Evolutionary conservation across 1,140 invertebrate genomes (phyloP), one percentile per base, ranked within the genome.

Genomic region (Belonocnema kinseyi): DNA sequence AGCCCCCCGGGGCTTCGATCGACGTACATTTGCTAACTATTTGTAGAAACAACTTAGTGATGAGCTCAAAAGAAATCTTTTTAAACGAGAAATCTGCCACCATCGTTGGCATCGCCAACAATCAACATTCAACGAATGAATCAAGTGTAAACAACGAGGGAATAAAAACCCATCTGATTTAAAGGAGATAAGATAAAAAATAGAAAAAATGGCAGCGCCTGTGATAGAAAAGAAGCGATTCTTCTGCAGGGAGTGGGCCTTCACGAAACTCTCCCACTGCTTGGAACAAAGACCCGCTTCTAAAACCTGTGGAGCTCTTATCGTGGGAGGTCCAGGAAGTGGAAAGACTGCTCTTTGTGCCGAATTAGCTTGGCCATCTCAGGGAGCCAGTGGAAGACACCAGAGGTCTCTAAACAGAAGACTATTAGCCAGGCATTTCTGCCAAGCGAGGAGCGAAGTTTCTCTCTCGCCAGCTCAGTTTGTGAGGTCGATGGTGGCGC

Each of bases 181-280:
- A 82, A 80, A 77, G 72, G 26, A 81, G 75, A 73, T 78, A 50
- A 73, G 40, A 73, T 17, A 53, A 66, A 83, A 79, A 17, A 56
- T 50, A 72, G 21, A 19, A 75, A 88, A 84, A 50, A 92, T 92
- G 91, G 90, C 90, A 10, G 91, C 91, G 17, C 91, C 91, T 73
- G 90, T 92, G 73, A 92, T 92, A 79, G 93, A 93, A 80, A 93
- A 92, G 85, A 95, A 95, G 84, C 93, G 94, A 72, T 95, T 96
- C 88, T 95, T 95, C 88, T 96, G 95, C 85, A 94, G 98, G 16
- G 97, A 99, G 90, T 99, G 98, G 98, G 97, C 96, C 2, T 98
- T 99, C 83, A 95, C 96, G 87, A 99, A 99, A 90, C 93, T 99
- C n/a, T 95, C 95, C 3, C 95, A 98, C 82, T 98, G 96, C 80